Base-by-base conservation (phyloP, 2,113 vertebrate species). In the Istiophorus platypterus region DNA sequence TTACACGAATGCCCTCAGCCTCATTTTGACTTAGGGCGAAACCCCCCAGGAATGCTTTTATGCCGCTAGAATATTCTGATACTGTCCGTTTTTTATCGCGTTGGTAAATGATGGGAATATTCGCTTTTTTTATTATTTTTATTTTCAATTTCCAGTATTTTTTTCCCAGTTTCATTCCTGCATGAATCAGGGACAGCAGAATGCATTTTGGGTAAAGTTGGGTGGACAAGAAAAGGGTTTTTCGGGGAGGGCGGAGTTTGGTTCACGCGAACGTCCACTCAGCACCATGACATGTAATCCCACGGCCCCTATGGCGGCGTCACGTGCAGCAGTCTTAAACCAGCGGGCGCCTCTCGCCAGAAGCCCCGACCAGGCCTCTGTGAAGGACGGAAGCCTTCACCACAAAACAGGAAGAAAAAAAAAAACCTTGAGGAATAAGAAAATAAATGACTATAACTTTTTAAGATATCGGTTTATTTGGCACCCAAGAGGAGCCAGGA, bases 171-270 rank as follows among this genome's bases (percentile, higher is more conserved):
- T 57, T 31, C 62, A 61, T 85, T 84, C 65, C 75, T 89, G 90
- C 90, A 90, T 90, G 85, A 78, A 84, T 89, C 81, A 83, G 89
- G 79, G 85, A 82, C 61, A 86, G 68, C 66, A 80, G 84, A 45
- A 88, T 59, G 85, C 89, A 90, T 88, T 85, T 88, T 86, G 82
- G 68, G 61, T 76, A 56, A 73, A 83, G 54, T 56, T 51, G 57
- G 41, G 54, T 42, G 39, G 78, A 80, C 61, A 20, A 70, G 68
- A 76, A 76, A n/a, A n/a, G n/a, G 52, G 61, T 72, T 84, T 81
- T 64, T 37, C 4, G 26, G 72, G 68, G 65, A 65, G 80, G 45
- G 61, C 27, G 0, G 58, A 79, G 69, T 83, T 87, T 49, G 80
- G 66, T 37, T 76, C 76, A 82, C 67, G 31, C 26, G 59, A 82